Conservation (phyloP, 2,113 vertebrate genomes). For the Plecturocebus donacophilus region DNA sequence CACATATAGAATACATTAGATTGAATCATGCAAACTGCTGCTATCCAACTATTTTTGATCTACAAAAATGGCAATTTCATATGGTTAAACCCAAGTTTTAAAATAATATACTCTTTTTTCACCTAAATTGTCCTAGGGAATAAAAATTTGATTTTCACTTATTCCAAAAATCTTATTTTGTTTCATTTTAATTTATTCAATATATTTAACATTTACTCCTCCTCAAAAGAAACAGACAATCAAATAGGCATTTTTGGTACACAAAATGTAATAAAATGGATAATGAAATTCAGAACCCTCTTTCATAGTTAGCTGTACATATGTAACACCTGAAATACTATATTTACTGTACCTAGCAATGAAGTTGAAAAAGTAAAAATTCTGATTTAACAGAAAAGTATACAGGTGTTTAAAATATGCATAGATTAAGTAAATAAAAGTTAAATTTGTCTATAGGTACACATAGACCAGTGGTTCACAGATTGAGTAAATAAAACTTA, state of each 20-base stretch:
- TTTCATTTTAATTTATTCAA: slow-evolving; percentile 6
- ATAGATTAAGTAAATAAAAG: background rate
- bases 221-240: background rate
- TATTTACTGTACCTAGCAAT: background rate
- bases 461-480: background rate
- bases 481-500: too few species aligned
- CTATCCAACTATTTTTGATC: background rate
- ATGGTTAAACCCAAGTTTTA: background rate
- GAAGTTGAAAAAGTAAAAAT: background rate
- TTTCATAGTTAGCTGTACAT: background rate
- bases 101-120: background rate
- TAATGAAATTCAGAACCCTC: background rate
- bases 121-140: background rate
- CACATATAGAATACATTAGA: background rate
- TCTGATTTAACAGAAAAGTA: too few species aligned
- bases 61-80: background rate
- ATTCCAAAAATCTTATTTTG: background rate
- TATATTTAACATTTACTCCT: background rate
- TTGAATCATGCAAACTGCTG: background rate
- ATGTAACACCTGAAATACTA: background rate
- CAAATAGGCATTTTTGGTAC: background rate
- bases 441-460: background rate
- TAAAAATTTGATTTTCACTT: background rate
- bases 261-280: background rate
- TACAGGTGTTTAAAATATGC: background rate